Base-by-base conservation (phyloP, 2,888 invertebrate species). In the Diarsia rubi region DNA sequence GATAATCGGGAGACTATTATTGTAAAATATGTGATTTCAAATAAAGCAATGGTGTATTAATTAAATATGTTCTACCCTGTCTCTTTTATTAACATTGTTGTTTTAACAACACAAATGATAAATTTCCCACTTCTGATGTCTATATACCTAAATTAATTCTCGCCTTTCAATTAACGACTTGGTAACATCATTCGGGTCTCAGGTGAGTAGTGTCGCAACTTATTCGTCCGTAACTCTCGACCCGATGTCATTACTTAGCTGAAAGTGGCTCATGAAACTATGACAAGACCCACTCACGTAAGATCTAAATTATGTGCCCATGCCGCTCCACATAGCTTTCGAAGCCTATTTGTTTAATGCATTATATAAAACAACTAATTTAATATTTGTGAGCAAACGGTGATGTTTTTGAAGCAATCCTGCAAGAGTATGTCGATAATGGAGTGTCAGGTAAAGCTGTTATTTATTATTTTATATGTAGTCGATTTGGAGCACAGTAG, bases 241-340 rank as follows among this genome's bases (percentile, higher is more conserved):
- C 87, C 88, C 88, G 88, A 90, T 91, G 91, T 89, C 91, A 90
- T 93, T 93, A 92, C 91, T 92, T 89, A 92, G 88, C 92, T 93
- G 93, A 94, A 94, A 94, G 92, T 93, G 91, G 92, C 90, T 91
- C 93, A 91, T 91, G 91, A 93, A 94, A 93, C 91, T 92, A 91
- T 92, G 91, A 92, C 92, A 91, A 91, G 92, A 94, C 89, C 91
- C 88, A 91, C 92, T 93, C 92, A 92, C 91, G 89, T 92, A 91
- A 90, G 89, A 92, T 92, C 91, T 90, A 88, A 91, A 91, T 91
- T 87, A 88, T 86, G 74, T 89, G 84, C 86, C 86, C 88, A 88
- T 87, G 82, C 82, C 66, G 70, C 68, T 78, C 79, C 64, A 77
- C 74, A 69, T 69, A 78, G 54, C 85, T 88, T 89, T 79, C 82